Evolutionary conservation across 2,888 invertebrate genomes (phyloP).

Genomic region (Eupithecia insigniata): DNA sequence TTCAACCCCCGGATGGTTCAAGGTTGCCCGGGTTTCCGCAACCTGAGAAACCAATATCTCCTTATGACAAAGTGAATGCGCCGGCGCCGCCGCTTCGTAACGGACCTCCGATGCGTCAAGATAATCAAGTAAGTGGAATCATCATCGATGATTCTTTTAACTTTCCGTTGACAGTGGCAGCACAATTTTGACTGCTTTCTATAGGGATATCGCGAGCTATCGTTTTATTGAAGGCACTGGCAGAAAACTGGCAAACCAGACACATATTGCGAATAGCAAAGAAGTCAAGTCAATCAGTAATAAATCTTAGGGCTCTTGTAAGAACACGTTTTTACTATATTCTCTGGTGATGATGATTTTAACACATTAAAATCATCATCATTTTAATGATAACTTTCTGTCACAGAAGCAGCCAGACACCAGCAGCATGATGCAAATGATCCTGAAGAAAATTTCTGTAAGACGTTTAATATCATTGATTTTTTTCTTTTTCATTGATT

Average conservation of each 20-base stretch:
- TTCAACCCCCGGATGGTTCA: not conserved
- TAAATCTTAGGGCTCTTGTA: no score
- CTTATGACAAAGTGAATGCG: not conserved
- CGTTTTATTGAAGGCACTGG: no score
- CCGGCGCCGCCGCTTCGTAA: not conserved
- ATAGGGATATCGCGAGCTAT: no score
- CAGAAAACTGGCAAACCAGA: no score
- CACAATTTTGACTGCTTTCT: no score
- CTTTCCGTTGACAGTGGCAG: not conserved
- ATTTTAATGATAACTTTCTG: not conserved
- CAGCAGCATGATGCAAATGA: conserved; percentile 19
- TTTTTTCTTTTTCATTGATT: not conserved
- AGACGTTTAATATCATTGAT: not conserved
- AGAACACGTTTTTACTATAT: no score
- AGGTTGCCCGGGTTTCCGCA: not conserved
- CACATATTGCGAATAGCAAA: no score
- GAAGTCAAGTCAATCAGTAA: no score
- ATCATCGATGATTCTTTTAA: not conserved
- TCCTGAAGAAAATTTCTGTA: conserved; percentile 25
- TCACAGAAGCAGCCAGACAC: not conserved
- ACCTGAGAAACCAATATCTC: not conserved
- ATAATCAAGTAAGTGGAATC: not conserved
- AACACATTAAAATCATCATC: no score
- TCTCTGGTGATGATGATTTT: not conserved
- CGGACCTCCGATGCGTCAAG: not conserved